Base-by-base conservation (phyloP, 2,888 invertebrate species). In the Protodeltote pygarga region DNA sequence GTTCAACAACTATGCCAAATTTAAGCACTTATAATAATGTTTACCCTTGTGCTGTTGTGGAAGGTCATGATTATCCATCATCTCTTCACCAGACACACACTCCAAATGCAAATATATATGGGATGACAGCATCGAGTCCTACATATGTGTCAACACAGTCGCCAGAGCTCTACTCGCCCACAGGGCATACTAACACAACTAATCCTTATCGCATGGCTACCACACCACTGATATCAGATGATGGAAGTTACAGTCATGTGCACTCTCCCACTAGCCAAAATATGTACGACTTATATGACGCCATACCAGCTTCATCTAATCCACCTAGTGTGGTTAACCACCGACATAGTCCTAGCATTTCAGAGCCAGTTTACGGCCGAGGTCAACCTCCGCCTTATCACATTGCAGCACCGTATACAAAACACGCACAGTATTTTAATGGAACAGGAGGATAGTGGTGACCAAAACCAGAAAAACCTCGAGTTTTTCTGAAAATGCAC, bases 371-470 rank as follows among this genome's bases (percentile, higher is more conserved):
- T 34, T 89, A 90, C 51, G 76, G 78, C 24, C 78, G 92, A 51
- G 87, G 86, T 29, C 91, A 94, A 71, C 97, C 97, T 9, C 97
- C 97, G 1, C 97, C 97, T 0, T 97, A 97, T 86, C 96, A 97
- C 73, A 95, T 97, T 73, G 97, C 96, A 16, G 96, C 96, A 14
- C 95, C 95, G 2, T 96, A 95, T 75, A 96, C 97, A 8, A 96
- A 96, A 91, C 96, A 96, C 75, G 95, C 95, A 59, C 94, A 94
- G 76, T 93, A 93, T 73, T 95, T 94, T 69, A 93, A 93, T 75
- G 92, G 92, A 35, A 88, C 90, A 31, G 91, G 92, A 64, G 91
- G 91, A 87, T 92, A 91, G 80, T 83, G 78, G 67, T 67, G 61
- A 71, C 65, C 50, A 27, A 64, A 60, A 50, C 64, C 71, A 38